Conservation (phyloP, 2,113 vertebrate genomes). For the Forbesichthys papilliferus region DNA sequence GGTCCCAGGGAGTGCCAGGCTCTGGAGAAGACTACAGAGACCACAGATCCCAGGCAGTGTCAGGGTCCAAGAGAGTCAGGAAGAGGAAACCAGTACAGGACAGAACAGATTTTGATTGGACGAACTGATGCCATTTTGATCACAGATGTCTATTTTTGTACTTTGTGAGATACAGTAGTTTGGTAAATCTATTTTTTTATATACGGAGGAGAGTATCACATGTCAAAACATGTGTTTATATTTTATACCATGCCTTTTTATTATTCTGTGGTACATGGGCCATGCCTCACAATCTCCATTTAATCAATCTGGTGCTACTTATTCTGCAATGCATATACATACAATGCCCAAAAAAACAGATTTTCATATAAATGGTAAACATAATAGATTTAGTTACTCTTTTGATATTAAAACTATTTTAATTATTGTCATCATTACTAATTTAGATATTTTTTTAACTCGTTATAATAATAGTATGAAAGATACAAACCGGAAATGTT, state of each 20-base stretch:
- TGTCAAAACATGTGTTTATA: conserved; percentile 28
- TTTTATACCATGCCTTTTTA: conserved; percentile 1
- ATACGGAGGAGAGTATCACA: conserved; percentile 25
- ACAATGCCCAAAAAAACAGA: too few relatives aligned
- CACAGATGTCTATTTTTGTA: conserved; percentile 82
- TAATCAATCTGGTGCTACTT: conserved; percentile 11
- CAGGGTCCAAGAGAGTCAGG: conserved; percentile 67
- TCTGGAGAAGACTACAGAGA: conserved; percentile 88
- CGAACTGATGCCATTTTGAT: conserved; percentile 52
- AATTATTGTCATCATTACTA: too few relatives aligned
- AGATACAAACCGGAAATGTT: too few relatives aligned
- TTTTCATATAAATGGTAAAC: too few relatives aligned
- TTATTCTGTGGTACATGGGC: conserved; percentile 9
- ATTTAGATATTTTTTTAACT: too few relatives aligned
- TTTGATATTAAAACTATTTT: too few relatives aligned
- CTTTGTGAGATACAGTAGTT: conserved; percentile 37
- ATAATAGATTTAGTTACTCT: too few relatives aligned
- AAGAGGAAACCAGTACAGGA: conserved; percentile 71
- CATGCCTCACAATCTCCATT: conserved; percentile 44
- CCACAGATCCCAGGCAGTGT: conserved; percentile 49
- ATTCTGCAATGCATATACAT: too few relatives aligned
- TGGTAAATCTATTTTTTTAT: conserved; percentile 46
- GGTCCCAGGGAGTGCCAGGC: conserved; percentile 78
- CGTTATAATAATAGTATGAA: too few relatives aligned
- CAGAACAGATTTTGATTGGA: conserved; percentile 58